Evolutionary conservation across 2,797 vertebrate species (phyloP).

Genomic region (Pseudocheirus occidentalis): DNA sequence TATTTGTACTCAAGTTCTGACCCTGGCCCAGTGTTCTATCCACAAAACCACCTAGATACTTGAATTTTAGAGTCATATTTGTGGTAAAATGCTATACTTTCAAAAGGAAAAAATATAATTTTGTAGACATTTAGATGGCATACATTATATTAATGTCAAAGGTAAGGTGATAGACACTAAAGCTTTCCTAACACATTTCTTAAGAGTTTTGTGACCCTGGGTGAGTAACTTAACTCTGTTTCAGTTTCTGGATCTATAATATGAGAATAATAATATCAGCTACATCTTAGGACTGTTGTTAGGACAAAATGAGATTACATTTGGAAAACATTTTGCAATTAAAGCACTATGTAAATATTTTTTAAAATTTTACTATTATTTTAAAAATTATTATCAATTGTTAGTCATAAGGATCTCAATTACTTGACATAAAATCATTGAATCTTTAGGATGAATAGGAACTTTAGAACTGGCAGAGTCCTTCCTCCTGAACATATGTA

Average conservation of each 20-base stretch:
- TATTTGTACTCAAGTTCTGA: too few relatives aligned
- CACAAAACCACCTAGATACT: too few relatives aligned
- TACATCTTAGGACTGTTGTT: background rate
- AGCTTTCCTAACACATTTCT: background rate
- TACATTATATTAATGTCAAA: background rate
- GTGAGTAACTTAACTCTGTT: background rate
- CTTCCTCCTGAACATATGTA: background rate
- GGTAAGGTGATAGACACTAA: background rate
- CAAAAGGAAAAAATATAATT: background rate
- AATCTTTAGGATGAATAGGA: background rate
- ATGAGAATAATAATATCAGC: background rate
- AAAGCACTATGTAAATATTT: background rate
- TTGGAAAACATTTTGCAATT: background rate
- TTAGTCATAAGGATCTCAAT: background rate
- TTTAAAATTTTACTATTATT: too few relatives aligned
- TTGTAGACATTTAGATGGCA: background rate
- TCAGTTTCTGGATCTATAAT: background rate
- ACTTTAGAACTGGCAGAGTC: background rate
- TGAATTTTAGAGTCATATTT: conserved; percentile 27
- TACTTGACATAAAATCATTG: background rate
- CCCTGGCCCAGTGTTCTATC: too few relatives aligned
- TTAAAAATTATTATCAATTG: background rate
- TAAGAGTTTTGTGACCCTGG: background rate
- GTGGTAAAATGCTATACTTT: too few relatives aligned
- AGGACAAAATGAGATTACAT: background rate